phyloP scores from a whole-genome alignment of 2,797 vertebrate genomes.

The Eulemur mongoz region DNA sequence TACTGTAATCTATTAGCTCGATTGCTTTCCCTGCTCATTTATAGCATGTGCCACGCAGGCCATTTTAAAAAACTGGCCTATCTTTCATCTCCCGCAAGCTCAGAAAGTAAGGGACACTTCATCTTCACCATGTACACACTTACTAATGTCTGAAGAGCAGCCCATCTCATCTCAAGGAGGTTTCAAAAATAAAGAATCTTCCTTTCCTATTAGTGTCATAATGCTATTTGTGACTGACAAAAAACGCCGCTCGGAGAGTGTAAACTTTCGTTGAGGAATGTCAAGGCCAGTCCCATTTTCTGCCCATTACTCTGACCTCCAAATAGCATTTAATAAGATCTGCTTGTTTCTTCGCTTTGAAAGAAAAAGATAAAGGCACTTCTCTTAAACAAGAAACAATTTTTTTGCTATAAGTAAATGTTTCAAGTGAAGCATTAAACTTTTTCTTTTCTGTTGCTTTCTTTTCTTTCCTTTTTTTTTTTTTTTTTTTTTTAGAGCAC shows the following conservation, averaged over 20 bases:
- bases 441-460: constrained; percentile 53
- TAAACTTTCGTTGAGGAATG: constrained; percentile 83
- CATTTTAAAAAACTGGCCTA: constrained; percentile 88
- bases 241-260: constrained; percentile 78
- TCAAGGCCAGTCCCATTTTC: constrained; percentile 79
- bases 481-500: constrained; percentile 49
- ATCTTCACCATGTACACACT: constrained; percentile 79
- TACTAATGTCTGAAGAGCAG: constrained; percentile 80
- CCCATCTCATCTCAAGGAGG: constrained; percentile 82
- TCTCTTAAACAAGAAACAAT: constrained; percentile 54
- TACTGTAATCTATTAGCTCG: constrained; percentile 93
- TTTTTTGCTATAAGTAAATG: constrained; percentile 51
- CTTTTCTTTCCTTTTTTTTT: constrained; percentile 55
- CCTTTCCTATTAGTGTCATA: constrained; percentile 82
- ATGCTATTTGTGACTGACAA: constrained; percentile 84
- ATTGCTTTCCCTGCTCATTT: constrained; percentile 90
- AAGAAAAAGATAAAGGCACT: constrained; percentile 69
- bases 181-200: constrained; percentile 83
- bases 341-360: constrained; percentile 60
- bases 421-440: constrained; percentile 68
- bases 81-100: constrained; percentile 88
- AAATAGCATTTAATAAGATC: constrained; percentile 73
- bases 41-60: constrained; percentile 88
- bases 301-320: constrained; percentile 79
- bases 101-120: constrained; percentile 82